These are phyloP conservation scores for Lophura nycthemera DNA, from an alignment of 2,113 vertebrate species.

Conservation along the genomic window DNA sequence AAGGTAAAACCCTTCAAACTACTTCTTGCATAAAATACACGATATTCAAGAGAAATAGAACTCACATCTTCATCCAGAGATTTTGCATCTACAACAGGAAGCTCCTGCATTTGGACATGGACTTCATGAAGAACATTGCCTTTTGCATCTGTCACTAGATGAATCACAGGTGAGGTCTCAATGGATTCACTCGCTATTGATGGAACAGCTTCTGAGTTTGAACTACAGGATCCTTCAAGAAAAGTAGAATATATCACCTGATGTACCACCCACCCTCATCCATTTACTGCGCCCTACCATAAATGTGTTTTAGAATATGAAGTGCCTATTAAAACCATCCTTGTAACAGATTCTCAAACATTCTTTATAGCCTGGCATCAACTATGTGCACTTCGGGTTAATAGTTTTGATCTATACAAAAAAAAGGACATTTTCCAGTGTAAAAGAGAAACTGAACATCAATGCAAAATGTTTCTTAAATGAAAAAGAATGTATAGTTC, in stretches of 20 bases:
- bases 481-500: not conserved
- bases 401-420: not conserved
- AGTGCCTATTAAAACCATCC: not conserved
- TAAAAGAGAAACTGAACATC: not conserved
- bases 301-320: rapidly evolving
- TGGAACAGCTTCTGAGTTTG: conserved; percentile 33
- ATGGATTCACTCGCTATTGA: conserved; percentile 66
- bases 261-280: not conserved
- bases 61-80: conserved; percentile 72
- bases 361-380: no score
- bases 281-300: not conserved
- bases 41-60: not conserved
- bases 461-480: not conserved
- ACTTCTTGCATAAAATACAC: rapidly evolving
- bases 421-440: not conserved
- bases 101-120: conserved; percentile 91
- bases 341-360: not conserved
- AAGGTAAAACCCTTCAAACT: not conserved
- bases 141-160: conserved; percentile 86
- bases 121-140: conserved; percentile 91
- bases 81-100: conserved; percentile 73
- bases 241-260: not conserved
- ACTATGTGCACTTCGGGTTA: rapidly evolving
- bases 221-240: conserved; percentile 75
- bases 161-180: conserved; percentile 82